Evolutionary conservation across 37 sponge, comb jelly and placozoan species (phyloP), one percentile per base, ranked within the genome.

Genomic region (Chondrosia reniformis): DNA sequence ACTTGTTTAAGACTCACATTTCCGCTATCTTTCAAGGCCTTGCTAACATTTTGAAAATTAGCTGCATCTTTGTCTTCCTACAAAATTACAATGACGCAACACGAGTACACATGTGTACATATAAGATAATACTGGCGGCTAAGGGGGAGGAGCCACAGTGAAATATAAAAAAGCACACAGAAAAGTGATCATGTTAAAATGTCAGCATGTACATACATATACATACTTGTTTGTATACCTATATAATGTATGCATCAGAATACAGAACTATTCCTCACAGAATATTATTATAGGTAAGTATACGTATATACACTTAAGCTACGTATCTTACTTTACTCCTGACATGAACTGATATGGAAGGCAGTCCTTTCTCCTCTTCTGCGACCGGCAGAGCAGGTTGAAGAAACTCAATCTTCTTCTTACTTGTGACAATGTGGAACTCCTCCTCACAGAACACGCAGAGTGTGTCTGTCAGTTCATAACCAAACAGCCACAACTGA

Each of bases 401-500:
- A 33, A 97, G 69, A 49, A 97, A 97, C 54, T 95, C 93, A 3
- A 87, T 65, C 76, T 97, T 97, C 89, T 95, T 97, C 82, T 92
- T 91, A 58, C 96, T 89, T 8, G 94, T 66, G 12, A 92, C 73
- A 43, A 95, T 76, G 67, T 87, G 83, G 46, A 95, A 76, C 4
- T 86, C 91, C 31, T 84, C 69, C 42, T 72, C 78, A 83, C 93
- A 87, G 76, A 98, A 88, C 7, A 92, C 78, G 52, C 88, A 81
- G 37, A 98, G 65, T 24, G 91, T 93, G 77, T 98, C 99, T 1
- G 92, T 87, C 32, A 98, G 81, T 45, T 98, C 99, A 74, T 95
- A 98, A 0, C 99, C 99, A 87, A 95, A 89, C 71, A 98, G 69
- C 99, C 99, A 98, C 0, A 84, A 80, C 96, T 96, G 57, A 10